Evolutionary conservation across 1,140 invertebrate genomes (phyloP).

Genomic region (Drosophila orena): DNA sequence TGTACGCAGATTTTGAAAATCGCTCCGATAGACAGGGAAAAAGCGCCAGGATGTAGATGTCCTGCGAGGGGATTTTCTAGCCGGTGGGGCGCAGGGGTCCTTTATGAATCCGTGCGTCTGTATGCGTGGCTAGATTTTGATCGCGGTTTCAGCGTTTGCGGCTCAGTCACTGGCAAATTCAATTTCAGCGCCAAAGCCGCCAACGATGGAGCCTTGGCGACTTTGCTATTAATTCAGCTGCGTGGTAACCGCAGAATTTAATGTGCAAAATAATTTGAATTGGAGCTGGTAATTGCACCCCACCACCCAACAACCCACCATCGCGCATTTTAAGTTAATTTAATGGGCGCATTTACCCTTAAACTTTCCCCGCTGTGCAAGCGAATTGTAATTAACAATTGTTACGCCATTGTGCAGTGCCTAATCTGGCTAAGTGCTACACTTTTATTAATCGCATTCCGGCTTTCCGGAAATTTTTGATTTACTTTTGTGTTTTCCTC

Average conservation of each 20-base stretch:
- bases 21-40: constrained; percentile 9
- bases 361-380: neutral
- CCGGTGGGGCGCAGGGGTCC: neutral
- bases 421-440: constrained; percentile 56
- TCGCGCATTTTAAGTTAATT: neutral
- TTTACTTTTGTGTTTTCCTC: constrained; percentile 44
- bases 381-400: constrained; percentile 51
- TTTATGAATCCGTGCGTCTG: constrained; percentile 24
- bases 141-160: constrained; percentile 70
- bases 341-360: constrained; percentile 19
- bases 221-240: constrained; percentile 51
- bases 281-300: neutral
- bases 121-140: constrained; percentile 62
- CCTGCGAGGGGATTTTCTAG: neutral
- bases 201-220: constrained; percentile 14
- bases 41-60: neutral
- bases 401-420: constrained; percentile 28
- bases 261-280: constrained; percentile 50
- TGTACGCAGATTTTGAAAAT: constrained; percentile 52
- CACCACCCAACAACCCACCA: no score
- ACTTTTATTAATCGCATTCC: constrained; percentile 52
- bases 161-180: constrained; percentile 64
- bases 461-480: constrained; percentile 45
- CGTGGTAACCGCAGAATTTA: constrained; percentile 56
- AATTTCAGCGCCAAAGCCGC: constrained; percentile 62